Percentiles rank a stretch among this genome's conserved stretches.
Evolutionary conservation across 2,113 vertebrate species (phyloP).

Genomic region (Bubo bubo): DNA sequence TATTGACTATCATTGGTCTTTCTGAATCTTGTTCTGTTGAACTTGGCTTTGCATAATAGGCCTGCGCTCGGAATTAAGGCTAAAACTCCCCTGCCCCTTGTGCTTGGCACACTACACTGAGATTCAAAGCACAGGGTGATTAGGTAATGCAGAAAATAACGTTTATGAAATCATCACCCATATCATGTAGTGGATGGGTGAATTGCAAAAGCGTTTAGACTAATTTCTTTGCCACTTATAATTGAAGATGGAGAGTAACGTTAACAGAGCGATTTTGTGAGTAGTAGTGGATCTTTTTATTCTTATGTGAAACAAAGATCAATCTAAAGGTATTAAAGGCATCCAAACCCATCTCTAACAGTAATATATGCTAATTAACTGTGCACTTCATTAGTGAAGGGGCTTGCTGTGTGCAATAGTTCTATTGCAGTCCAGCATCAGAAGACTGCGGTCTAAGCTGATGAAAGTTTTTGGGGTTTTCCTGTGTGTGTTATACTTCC

Average conservation of each 20-base stretch:
- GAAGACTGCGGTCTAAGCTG: background rate
- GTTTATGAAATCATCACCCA: background rate
- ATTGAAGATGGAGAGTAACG: background rate
- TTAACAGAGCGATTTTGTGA: background rate
- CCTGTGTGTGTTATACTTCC: accelerated
- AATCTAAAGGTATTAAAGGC: background rate
- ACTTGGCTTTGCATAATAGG: background rate
- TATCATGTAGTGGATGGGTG: background rate
- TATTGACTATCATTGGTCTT: background rate
- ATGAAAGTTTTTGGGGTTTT: background rate
- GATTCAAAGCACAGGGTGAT: background rate
- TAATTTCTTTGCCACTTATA: background rate
- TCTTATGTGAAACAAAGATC: background rate
- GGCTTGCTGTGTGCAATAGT: background rate
- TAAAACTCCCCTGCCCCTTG: background rate
- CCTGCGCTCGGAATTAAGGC: background rate
- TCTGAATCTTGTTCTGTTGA: background rate
- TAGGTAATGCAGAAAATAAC: background rate
- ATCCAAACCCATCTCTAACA: background rate
- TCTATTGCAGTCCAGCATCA: background rate
- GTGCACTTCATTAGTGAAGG: background rate
- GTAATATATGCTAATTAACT: background rate
- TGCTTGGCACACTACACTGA: background rate
- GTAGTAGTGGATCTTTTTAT: background rate
- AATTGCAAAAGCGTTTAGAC: background rate